A percentile compares a stretch with the other conserved stretches of the same genome.
phyloP scores from a whole-genome alignment of 1,140 invertebrate species.

The Apis cerana region DNA sequence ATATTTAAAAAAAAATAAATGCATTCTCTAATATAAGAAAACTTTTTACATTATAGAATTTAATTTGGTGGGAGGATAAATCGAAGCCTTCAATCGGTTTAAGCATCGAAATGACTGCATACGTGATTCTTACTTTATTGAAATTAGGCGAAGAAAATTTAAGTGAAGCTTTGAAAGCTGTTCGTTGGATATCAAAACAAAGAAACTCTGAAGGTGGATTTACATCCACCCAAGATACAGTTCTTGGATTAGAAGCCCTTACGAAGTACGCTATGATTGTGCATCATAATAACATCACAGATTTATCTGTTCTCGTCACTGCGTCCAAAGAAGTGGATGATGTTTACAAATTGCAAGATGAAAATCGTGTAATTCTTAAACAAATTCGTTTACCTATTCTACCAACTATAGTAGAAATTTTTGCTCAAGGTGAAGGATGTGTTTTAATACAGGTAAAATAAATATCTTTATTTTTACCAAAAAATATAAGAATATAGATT shows the following conservation, averaged over 20 bases:
- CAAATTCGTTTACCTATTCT: constrained; percentile 77
- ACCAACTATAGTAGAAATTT: constrained; percentile 79
- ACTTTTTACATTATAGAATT: constrained; percentile 58
- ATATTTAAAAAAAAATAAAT: no score
- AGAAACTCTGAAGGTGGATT: constrained; percentile 90
- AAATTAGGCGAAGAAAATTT: constrained; percentile 83
- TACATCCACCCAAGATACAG: constrained; percentile 87
- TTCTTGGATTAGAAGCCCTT: constrained; percentile 85
- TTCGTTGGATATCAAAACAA: constrained; percentile 88
- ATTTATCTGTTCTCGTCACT: constrained; percentile 76
- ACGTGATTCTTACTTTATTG: constrained; percentile 85
- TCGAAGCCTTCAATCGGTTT: constrained; percentile 74
- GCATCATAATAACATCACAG: constrained; percentile 67
- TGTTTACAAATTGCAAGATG: constrained; percentile 74
- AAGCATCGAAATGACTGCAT: constrained; percentile 89
- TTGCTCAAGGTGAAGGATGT: constrained; percentile 83
- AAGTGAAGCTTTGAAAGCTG: constrained; percentile 81
- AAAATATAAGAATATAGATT: background rate
- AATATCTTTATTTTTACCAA: background rate
- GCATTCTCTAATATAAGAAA: background rate
- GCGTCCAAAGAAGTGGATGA: constrained; percentile 70
- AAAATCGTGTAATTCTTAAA: constrained; percentile 79
- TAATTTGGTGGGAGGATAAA: constrained; percentile 80
- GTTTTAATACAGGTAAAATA: constrained; percentile 82
- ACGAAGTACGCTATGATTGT: constrained; percentile 82